Percentiles rank a stretch among this genome's conserved stretches.
Conservation (phyloP, 1,140 invertebrate genomes). For the Pseudomyrmex flavicornis region DNA sequence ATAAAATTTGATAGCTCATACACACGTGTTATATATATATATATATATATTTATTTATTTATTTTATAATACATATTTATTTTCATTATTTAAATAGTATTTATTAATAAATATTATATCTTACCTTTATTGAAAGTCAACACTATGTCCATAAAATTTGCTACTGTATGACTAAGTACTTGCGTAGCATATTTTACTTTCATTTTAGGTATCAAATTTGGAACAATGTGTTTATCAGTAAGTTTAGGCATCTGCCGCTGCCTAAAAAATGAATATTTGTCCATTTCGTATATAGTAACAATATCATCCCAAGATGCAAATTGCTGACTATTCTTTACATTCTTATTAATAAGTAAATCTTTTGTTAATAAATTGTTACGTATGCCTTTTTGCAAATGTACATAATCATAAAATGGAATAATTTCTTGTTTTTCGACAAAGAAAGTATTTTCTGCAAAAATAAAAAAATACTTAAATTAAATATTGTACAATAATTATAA, state of each 20-base stretch:
- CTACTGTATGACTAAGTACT: background rate
- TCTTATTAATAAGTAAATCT: background rate
- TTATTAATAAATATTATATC: too few species aligned
- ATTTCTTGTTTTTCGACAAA: background rate
- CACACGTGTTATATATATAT: too few species aligned
- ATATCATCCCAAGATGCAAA: background rate
- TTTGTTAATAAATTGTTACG: slow-evolving; percentile 2
- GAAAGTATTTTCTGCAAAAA: background rate
- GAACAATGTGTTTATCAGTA: background rate
- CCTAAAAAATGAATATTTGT: background rate
- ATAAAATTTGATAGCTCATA: background rate
- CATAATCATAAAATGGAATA: background rate
- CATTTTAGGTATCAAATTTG: background rate
- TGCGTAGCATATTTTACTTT: background rate
- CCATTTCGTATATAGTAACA: background rate
- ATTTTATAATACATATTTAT: too few species aligned
- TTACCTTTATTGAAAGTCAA: background rate
- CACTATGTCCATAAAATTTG: background rate
- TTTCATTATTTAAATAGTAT: background rate
- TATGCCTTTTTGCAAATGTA: background rate
- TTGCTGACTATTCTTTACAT: background rate
- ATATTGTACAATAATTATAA: background rate
- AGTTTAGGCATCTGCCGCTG: slow-evolving; percentile 2
- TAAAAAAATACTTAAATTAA: background rate
- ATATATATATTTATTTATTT: too few species aligned